Percentiles rank a stretch among this genome's conserved stretches.
Conservation (phyloP, 2,888 invertebrate species). For the Chloroclystis v-ata region DNA sequence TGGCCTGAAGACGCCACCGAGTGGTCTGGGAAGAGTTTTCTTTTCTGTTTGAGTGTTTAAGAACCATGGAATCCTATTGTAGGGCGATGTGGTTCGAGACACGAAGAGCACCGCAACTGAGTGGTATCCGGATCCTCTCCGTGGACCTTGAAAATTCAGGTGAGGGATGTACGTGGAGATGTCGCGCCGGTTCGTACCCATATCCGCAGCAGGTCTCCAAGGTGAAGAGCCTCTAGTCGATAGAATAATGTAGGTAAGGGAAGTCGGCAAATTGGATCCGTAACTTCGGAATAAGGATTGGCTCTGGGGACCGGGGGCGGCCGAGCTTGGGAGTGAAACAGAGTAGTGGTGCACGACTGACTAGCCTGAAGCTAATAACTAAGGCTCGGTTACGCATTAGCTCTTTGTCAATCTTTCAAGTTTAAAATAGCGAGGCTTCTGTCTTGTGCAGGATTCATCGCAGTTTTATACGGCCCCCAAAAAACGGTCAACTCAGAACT, state of each 20-base stretch:
- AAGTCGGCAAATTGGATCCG: slow-evolving; percentile 83
- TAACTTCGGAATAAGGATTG: slow-evolving; percentile 85
- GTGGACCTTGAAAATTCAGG: slow-evolving; percentile 56
- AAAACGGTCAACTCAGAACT: slow-evolving; percentile 79
- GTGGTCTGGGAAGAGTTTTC: slow-evolving; percentile 71
- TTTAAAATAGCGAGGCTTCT: slow-evolving; percentile 39
- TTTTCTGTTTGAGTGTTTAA: slow-evolving; percentile 71
- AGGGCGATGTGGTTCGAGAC: slow-evolving; percentile 72
- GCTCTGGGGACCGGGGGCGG: slow-evolving; percentile 82
- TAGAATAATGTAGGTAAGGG: slow-evolving; percentile 82
- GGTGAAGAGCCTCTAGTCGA: slow-evolving; percentile 82
- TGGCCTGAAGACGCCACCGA: slow-evolving; percentile 78
- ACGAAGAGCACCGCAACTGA: slow-evolving; percentile 47
- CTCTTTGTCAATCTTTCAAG: slow-evolving; percentile 18
- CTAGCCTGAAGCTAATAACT: too few relatives aligned
- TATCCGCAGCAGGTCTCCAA: slow-evolving; percentile 88
- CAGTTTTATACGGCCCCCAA: slow-evolving; percentile 39
- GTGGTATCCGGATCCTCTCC: slow-evolving; percentile 49
- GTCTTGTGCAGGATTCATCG: slow-evolving; percentile 33
- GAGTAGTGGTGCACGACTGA: slow-evolving; percentile 26
- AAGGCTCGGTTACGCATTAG: background rate
- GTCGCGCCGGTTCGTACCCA: slow-evolving; percentile 78
- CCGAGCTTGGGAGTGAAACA: slow-evolving; percentile 72
- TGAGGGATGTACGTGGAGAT: slow-evolving; percentile 49
- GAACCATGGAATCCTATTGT: slow-evolving; percentile 68